Percentiles rank a stretch among this genome's conserved stretches.
Evolutionary conservation across 2,113 vertebrate species (phyloP).

Genomic region (Pavo muticus): DNA sequence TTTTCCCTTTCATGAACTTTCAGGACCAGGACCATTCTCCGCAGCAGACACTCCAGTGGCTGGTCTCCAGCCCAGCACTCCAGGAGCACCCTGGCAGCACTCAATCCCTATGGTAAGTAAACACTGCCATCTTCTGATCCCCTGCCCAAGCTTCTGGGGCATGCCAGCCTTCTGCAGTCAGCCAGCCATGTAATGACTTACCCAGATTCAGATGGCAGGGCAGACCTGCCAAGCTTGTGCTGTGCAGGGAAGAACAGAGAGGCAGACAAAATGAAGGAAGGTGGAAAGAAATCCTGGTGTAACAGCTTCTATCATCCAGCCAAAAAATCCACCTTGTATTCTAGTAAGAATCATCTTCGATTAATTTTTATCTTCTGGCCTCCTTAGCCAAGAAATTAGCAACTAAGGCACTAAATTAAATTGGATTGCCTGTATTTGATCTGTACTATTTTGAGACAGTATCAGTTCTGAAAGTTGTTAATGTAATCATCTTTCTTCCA

Average conservation of each 20-base stretch:
- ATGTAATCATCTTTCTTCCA: not conserved
- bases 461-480: not conserved
- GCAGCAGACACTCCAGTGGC: not conserved
- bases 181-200: not conserved
- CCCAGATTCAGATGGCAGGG: not conserved
- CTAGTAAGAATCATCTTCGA: not conserved
- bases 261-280: not conserved
- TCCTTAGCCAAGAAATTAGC: not conserved
- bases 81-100: not conserved
- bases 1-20: not conserved
- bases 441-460: not conserved
- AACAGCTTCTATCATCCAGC: not conserved
- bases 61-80: not conserved
- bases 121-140: conserved; percentile 43
- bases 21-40: not conserved
- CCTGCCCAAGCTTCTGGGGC: not conserved
- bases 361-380: not conserved
- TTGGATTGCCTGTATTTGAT: not conserved
- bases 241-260: not conserved
- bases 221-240: not conserved
- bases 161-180: not conserved
- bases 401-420: not conserved
- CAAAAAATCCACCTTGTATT: not conserved
- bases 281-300: accelerated
- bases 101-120: not conserved